Percentiles rank a stretch among this genome's conserved stretches.
Evolutionary conservation across 2,797 vertebrate genomes (phyloP).

Genomic region (Hippoglossus hippoglossus): DNA sequence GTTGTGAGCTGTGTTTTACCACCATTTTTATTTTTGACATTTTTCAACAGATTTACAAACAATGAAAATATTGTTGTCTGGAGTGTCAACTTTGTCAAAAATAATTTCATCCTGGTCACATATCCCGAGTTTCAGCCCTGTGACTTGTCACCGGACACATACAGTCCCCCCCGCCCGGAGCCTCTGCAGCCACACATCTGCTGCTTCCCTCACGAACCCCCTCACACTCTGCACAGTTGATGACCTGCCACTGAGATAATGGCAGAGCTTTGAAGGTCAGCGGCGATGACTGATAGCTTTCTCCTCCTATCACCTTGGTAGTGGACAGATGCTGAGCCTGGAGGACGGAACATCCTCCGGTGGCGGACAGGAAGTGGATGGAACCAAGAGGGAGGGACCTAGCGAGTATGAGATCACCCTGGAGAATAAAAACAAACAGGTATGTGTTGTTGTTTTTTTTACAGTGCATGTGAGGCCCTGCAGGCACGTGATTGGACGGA

Average conservation of each 20-base stretch:
- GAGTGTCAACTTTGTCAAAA: not conserved
- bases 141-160: slow-evolving; percentile 10
- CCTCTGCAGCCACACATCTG: slow-evolving; percentile 36
- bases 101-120: slow-evolving; percentile 17
- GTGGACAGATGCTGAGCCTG: slow-evolving; percentile 79
- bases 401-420: slow-evolving; percentile 81
- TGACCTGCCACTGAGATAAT: slow-evolving; percentile 39
- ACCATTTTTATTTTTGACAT: no score
- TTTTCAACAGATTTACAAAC: not conserved
- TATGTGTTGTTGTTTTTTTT: slow-evolving; percentile 29
- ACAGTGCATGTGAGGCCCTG: slow-evolving; percentile 4
- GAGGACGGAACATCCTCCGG: slow-evolving; percentile 79
- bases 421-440: slow-evolving; percentile 84
- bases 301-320: slow-evolving; percentile 51
- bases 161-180: slow-evolving; percentile 37
- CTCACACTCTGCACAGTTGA: slow-evolving; percentile 39
- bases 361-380: slow-evolving; percentile 69
- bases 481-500: not conserved
- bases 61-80: no score
- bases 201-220: slow-evolving; percentile 36
- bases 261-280: slow-evolving; percentile 50
- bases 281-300: slow-evolving; percentile 46
- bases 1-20: not conserved
- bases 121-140: slow-evolving; percentile 20
- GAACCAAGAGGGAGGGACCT: slow-evolving; percentile 78